phyloP scores from a whole-genome alignment of 1,140 invertebrate species.

The Tetragonula clypearis region DNA sequence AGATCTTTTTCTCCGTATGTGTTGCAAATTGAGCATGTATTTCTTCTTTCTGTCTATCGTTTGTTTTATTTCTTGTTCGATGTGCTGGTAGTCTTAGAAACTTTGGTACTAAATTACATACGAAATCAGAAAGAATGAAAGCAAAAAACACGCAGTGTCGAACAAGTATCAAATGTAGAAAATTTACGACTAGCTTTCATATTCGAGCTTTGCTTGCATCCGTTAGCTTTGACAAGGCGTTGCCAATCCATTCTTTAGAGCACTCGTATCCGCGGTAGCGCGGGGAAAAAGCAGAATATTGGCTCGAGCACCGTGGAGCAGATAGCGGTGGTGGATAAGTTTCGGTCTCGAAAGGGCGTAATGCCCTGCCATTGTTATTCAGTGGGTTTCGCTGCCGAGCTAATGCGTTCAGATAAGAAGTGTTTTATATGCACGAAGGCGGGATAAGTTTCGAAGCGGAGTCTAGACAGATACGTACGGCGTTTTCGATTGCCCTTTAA shows the following conservation, averaged over 20 bases:
- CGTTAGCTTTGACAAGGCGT: neutral
- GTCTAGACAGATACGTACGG: conserved; percentile 33
- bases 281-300: conserved; percentile 27
- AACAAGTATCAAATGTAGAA: neutral
- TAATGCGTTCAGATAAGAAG: conserved; percentile 59
- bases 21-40: too few species aligned
- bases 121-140: too few species aligned
- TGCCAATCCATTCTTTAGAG: neutral
- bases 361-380: conserved; percentile 64
- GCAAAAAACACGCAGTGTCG: neutral
- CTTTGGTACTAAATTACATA: too few species aligned
- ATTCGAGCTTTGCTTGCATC: neutral
- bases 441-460: conserved; percentile 44
- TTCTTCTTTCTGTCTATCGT: too few species aligned
- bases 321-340: conserved; percentile 41
- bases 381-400: conserved; percentile 48
- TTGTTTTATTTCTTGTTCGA: too few species aligned
- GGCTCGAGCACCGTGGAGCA: conserved; percentile 12
- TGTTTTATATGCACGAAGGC: conserved; percentile 57
- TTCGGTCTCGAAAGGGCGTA: conserved; percentile 33
- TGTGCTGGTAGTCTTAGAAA: too few species aligned
- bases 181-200: neutral
- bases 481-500: conserved; percentile 56
- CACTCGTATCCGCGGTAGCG: neutral
- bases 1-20: too few species aligned